Conservation (phyloP, 2,797 vertebrate species). For the Otolemur crassicaudatus region DNA sequence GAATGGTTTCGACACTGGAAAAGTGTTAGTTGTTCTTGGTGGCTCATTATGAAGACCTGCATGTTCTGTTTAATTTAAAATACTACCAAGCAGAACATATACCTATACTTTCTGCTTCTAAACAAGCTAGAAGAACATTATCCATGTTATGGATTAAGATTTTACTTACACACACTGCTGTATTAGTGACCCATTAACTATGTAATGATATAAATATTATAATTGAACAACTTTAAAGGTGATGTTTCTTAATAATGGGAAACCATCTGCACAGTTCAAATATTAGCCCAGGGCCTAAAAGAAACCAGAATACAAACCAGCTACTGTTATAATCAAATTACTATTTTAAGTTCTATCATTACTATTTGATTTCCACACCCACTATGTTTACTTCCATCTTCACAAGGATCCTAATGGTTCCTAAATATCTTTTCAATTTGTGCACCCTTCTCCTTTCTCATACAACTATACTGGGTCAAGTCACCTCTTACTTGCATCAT, state of each 20-base stretch:
- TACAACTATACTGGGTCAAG: not conserved
- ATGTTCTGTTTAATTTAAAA: conserved; percentile 29
- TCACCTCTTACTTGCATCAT: not conserved
- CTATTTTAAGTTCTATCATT: conserved; percentile 1
- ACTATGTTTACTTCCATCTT: not conserved
- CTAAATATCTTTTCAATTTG: not conserved
- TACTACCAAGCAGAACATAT: not conserved
- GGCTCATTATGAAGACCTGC: conserved; percentile 13
- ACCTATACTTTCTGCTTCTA: conserved; percentile 2
- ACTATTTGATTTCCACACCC: conserved; percentile 35
- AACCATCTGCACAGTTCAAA: not conserved
- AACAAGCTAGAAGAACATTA: not conserved
- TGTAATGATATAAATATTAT: conserved; percentile 30
- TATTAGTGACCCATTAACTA: conserved; percentile 46
- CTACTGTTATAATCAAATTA: conserved; percentile 7
- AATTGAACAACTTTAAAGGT: conserved; percentile 7
- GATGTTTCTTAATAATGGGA: conserved; percentile 30
- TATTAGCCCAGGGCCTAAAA: not conserved
- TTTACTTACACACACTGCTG: not conserved
- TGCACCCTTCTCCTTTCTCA: not conserved
- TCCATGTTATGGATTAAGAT: not conserved
- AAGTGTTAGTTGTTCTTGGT: not conserved
- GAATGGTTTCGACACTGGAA: conserved; percentile 59
- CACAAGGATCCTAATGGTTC: not conserved
- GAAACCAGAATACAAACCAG: conserved; percentile 31